Percentiles rank a stretch among this genome's conserved stretches.
Evolutionary conservation across 1,140 invertebrate species (phyloP).

Genomic region (Drosophila navojoa): DNA sequence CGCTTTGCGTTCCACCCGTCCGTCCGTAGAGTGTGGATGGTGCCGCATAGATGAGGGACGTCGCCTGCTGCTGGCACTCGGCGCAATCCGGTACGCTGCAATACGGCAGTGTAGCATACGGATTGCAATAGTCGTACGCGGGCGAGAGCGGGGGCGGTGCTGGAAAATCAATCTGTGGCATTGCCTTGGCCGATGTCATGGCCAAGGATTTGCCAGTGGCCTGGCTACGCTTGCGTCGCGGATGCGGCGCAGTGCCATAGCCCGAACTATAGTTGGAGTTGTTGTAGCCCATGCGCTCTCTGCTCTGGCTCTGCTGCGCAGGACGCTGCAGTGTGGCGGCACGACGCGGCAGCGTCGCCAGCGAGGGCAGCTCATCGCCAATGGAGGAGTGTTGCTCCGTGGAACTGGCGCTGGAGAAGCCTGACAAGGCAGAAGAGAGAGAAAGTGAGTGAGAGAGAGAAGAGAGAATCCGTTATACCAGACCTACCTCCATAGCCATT

Average conservation of each 20-base stretch:
- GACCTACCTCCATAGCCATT: constrained; percentile 71
- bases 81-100: constrained; percentile 78
- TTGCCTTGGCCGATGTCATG: constrained; percentile 36
- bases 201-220: constrained; percentile 13
- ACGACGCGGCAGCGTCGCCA: constrained; percentile 33
- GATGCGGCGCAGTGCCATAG: constrained; percentile 69
- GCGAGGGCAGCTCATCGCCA: constrained; percentile 52
- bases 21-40: constrained; percentile 64
- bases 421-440: constrained; percentile 12
- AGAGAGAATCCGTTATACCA: neutral
- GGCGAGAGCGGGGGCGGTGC: constrained; percentile 78
- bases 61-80: constrained; percentile 71
- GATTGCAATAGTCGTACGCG: constrained; percentile 81
- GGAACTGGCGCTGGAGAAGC: constrained; percentile 72
- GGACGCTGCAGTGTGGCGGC: constrained; percentile 62
- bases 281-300: constrained; percentile 2
- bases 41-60: constrained; percentile 66
- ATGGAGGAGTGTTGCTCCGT: constrained; percentile 75
- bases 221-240: constrained; percentile 54
- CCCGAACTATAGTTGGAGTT: constrained; percentile 25
- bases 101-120: constrained; percentile 73
- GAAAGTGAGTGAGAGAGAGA: too few relatives aligned
- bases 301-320: constrained; percentile 35
- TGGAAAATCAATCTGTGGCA: constrained; percentile 75
- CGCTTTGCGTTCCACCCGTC: constrained; percentile 23